These are phyloP conservation scores for Theodoxus fluviatilis DNA, from an alignment of 2,888 invertebrate species.

Conservation along the genomic window DNA sequence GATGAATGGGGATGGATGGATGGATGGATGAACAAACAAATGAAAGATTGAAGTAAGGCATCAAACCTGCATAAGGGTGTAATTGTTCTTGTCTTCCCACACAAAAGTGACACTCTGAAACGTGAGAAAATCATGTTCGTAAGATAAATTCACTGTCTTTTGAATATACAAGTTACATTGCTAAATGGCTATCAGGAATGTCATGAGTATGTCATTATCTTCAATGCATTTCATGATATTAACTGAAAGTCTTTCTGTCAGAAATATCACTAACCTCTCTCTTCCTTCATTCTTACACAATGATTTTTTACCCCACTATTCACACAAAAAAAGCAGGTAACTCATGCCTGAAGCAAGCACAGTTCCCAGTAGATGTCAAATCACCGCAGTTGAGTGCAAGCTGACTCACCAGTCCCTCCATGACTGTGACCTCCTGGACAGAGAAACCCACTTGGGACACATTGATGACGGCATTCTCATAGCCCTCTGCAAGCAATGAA, in stretches of 20 bases:
- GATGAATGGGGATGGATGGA: no score
- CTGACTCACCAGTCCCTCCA: slow-evolving; percentile 60
- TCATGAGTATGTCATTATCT: neutral
- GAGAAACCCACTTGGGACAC: slow-evolving; percentile 58
- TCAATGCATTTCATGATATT: neutral
- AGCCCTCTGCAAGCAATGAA: slow-evolving; percentile 41
- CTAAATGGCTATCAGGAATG: neutral
- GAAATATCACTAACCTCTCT: no score
- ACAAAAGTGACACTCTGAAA: slow-evolving; percentile 42
- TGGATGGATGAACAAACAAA: no score
- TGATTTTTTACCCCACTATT: neutral
- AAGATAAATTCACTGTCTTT: neutral
- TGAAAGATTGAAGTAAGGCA: neutral
- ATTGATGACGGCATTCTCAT: slow-evolving; percentile 45
- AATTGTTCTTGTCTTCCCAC: slow-evolving; percentile 41
- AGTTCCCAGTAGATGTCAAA: neutral
- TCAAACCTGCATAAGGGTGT: slow-evolving; percentile 30
- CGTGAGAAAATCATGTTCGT: neutral
- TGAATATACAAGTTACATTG: neutral
- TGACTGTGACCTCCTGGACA: slow-evolving; percentile 54
- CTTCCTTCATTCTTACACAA: no score
- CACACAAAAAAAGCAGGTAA: no score
- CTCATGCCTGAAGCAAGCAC: no score
- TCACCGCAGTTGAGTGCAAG: neutral
- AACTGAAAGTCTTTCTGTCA: slow-evolving; percentile 8